Evolutionary conservation across 2,888 invertebrate species (phyloP), one percentile per base, ranked within the genome.

Genomic region (Gnatocerus cornutus): DNA sequence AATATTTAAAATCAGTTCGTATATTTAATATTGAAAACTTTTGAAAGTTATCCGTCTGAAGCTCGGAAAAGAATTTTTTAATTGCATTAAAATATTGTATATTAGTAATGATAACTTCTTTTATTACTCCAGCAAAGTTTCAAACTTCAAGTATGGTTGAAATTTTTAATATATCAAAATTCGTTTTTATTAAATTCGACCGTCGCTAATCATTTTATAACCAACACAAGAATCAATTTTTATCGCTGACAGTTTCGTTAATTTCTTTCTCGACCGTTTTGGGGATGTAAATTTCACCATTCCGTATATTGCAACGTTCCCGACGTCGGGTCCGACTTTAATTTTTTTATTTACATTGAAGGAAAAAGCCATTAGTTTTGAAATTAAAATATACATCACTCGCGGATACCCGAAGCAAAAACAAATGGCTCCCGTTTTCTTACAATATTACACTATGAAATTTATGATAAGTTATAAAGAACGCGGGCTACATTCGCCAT

Each of bases 301-400:
- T 80, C 77, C 77, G 76, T 77, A 79, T 80, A 78, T 78, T 76
- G 75, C 73, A 73, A 41, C 41, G 75, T 76, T 77, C 71, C 21
- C 21, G 21, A 21, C 21, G 21, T 21, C 21, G 21, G 21, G 21
- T 21, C 21, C 74, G 74, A 75, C 70, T 80, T 80, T 78, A 78
- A 80, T 79, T 82, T 82, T 82, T 82, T 81, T 81, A 82, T 82
- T 82, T 79, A 80, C 81, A 82, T 81, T 78, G 80, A 77, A 80
- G 80, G 80, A 78, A 80, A 79, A 78, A 77, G 76, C 82, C 83
- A 82, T 83, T 84, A 84, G 83, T 83, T 83, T 82, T 81, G 81
- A 84, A 84, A 84, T 84, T 83, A 84, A 84, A 84, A 84, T 84
- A 84, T 84, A 84, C 84, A 84, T 83, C 83, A 84, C 82, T 80